Percentiles rank a stretch among this genome's conserved stretches.
Conservation (phyloP, 2,888 invertebrate species). For the Malachius bipustulatus region DNA sequence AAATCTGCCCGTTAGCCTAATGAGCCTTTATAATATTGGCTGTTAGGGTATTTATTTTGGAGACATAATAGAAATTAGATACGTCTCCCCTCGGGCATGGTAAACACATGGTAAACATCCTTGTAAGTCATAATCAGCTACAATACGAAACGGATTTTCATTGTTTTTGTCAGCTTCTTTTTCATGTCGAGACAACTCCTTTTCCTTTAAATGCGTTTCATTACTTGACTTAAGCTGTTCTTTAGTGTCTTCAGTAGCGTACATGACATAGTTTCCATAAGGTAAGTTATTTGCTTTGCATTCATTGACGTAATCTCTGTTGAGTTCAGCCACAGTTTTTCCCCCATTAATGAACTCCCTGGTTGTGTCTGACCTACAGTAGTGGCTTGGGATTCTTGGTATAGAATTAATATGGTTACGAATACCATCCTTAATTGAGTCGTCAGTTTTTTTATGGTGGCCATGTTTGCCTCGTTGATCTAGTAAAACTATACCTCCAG, state of each 20-base stretch:
- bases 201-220: slow-evolving; percentile 17
- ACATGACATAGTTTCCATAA: slow-evolving; percentile 15
- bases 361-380: slow-evolving; percentile 17
- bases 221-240: slow-evolving; percentile 12
- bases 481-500: slow-evolving; percentile 1
- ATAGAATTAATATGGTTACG: slow-evolving; percentile 20
- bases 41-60: too few species aligned
- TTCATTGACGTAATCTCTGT: slow-evolving; percentile 19
- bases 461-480: slow-evolving; percentile 13
- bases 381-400: slow-evolving; percentile 21
- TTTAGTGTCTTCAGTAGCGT: slow-evolving; percentile 11
- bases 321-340: slow-evolving; percentile 19
- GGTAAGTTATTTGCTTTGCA: slow-evolving; percentile 13
- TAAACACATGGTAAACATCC: slow-evolving; percentile 20
- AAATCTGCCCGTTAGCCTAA: too few species aligned
- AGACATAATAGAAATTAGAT: slow-evolving; percentile 20
- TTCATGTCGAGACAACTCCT: slow-evolving; percentile 16
- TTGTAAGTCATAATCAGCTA: slow-evolving; percentile 21
- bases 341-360: slow-evolving; percentile 21
- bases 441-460: slow-evolving; percentile 12
- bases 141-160: slow-evolving; percentile 11
- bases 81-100: slow-evolving; percentile 21
- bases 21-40: too few species aligned
- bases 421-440: slow-evolving; percentile 17
- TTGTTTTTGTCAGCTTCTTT: slow-evolving; percentile 18